Evolutionary conservation across 2,888 invertebrate species (phyloP), one percentile per base, ranked within the genome.

Genomic region (Aricia artaxerxes): DNA sequence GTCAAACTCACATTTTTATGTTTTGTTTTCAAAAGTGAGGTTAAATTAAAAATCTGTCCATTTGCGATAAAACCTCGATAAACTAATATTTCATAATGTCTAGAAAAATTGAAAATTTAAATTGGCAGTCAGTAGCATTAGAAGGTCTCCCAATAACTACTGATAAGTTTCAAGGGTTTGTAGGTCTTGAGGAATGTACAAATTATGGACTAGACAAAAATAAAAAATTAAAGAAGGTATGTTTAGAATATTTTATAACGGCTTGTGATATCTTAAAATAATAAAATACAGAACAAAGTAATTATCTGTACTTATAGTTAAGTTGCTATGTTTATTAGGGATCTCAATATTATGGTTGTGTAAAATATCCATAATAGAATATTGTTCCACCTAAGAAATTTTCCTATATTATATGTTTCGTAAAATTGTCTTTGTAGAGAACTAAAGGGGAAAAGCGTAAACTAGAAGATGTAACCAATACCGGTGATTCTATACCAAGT

Each of bases 141-240:
- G 96, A 96, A 82, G 96, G 96, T 35, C 94, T 92, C 79, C 90
- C 93, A 1, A 85, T 86, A 1, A 86, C 91, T 4, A 85, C 90
- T 0, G 90, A 91, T 35, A 91, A 91, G 80, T 93, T 96, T 78
- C 96, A 97, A 82, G 97, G 97, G 13, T 95, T 98, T 81, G 95
- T 97, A 60, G 97, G 97, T 1, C 95, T 98, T 73, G 97, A 98
- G 90, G 97, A 97, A 85, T 95, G 98, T 81, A 95, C 95, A 4
- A 95, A 96, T 82, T 97, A 97, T 86, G 95, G 95, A 81, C 87
- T 96, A 73, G 94, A 93, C 83, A 92, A 87, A 84, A 90, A 89
- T 78, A 95, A 82, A 86, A 88, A 82, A 80, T 82, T 84, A 4
- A 90, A 86, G 91, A 93, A 90, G 92, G 94, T 90, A 88, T 83